These are phyloP conservation scores for Agrotis puta DNA, from an alignment of 2,888 invertebrate genomes.

Conservation along the genomic window DNA sequence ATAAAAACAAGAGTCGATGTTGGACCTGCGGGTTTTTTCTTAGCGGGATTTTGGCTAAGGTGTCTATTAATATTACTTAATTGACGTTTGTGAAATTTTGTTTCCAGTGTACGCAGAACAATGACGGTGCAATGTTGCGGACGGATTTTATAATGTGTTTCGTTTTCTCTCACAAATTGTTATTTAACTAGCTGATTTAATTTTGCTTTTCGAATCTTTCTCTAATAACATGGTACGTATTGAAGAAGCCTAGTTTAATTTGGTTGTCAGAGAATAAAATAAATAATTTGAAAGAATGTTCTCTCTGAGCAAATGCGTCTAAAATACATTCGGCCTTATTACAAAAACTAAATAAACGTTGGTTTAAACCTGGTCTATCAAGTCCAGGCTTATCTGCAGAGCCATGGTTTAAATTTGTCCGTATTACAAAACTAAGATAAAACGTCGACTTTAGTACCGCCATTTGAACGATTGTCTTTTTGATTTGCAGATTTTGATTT, in stretches of 20 bases:
- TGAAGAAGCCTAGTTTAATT: slow-evolving; percentile 2
- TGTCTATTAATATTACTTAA: slow-evolving; percentile 86
- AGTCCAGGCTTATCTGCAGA: too few species aligned
- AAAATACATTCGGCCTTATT: too few species aligned
- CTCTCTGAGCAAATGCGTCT: neutral
- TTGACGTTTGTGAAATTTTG: slow-evolving; percentile 81
- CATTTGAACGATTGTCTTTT: too few species aligned
- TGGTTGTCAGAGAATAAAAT: neutral
- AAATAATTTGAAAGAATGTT: neutral
- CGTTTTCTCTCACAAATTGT: slow-evolving; percentile 71
- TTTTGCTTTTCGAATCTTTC: slow-evolving; percentile 46
- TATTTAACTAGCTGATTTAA: slow-evolving; percentile 61
- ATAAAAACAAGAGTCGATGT: slow-evolving; percentile 67
- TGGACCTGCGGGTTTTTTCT: slow-evolving; percentile 71
- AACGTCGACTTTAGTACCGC: too few species aligned
- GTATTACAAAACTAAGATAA: too few species aligned
- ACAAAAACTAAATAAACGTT: too few species aligned
- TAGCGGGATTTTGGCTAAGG: slow-evolving; percentile 72
- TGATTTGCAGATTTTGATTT: too few species aligned
- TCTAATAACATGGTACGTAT: slow-evolving; percentile 26
- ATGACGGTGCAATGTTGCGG: slow-evolving; percentile 79
- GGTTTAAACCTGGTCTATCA: too few species aligned
- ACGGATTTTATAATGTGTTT: slow-evolving; percentile 72
- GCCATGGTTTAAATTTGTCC: too few species aligned
- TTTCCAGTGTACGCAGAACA: slow-evolving; percentile 77